A percentile compares a stretch with the other conserved stretches of the same genome.
These are phyloP conservation scores for Pseudopipra pipra DNA, from an alignment of 2,113 vertebrate genomes.

Conservation along the genomic window DNA sequence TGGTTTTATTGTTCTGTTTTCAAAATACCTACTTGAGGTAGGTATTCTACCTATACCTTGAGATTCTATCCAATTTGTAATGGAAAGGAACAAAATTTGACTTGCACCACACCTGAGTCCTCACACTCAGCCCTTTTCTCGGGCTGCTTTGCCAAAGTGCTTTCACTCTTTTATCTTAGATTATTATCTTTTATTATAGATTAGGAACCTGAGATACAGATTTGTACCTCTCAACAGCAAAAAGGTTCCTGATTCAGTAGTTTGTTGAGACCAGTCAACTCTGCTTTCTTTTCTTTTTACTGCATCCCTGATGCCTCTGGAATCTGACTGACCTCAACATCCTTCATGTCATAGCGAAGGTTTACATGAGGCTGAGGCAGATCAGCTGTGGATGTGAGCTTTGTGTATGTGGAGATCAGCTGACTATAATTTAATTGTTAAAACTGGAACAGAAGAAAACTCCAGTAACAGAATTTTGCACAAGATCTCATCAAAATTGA, in stretches of 20 bases:
- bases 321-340: background rate
- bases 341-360: background rate
- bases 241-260: background rate
- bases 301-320: background rate
- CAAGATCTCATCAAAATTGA: background rate
- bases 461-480: background rate
- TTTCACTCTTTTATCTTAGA: background rate
- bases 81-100: background rate
- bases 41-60: background rate
- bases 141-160: background rate
- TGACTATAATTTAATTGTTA: background rate
- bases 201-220: background rate
- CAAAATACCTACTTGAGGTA: background rate
- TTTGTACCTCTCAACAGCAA: background rate
- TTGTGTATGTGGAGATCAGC: background rate
- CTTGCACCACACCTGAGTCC: background rate
- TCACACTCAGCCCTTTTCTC: background rate
- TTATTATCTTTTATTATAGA: background rate
- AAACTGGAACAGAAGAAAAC: background rate
- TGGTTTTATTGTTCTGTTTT: background rate
- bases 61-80: background rate
- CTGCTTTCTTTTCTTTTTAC: background rate
- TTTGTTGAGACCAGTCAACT: background rate
- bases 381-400: background rate
- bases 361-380: background rate